Conservation (phyloP, 2,888 invertebrate species). For the Sthenelais limicola region DNA sequence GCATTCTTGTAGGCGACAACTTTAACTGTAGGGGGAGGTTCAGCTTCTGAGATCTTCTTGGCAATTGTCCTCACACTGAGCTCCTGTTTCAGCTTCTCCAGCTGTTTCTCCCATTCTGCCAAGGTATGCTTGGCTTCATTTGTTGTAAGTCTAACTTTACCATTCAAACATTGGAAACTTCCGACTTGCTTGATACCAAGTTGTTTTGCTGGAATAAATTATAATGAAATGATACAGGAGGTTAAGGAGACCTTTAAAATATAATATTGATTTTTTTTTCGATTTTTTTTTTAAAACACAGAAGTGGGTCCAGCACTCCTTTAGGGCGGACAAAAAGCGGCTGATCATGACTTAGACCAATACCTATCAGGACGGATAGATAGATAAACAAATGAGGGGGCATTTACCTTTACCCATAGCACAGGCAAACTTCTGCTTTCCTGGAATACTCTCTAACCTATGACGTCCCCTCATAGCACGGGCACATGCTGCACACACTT, state of each 20-base stretch:
- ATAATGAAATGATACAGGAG: not conserved
- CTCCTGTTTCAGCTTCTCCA: constrained; percentile 62
- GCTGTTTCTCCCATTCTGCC: constrained; percentile 63
- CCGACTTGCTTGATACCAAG: constrained; percentile 65
- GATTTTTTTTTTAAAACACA: not conserved
- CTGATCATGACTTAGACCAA: too few species aligned
- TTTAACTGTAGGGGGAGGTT: constrained; percentile 66
- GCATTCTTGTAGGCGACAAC: constrained; percentile 71
- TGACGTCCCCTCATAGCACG: constrained; percentile 69
- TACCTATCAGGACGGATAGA: too few species aligned
- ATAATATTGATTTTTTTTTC: not conserved
- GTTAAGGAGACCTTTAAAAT: too few species aligned
- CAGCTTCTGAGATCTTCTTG: constrained; percentile 67
- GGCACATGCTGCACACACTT: constrained; percentile 71
- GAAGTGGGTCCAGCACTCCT: not conserved
- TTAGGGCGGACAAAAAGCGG: too few species aligned
- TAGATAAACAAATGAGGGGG: too few species aligned
- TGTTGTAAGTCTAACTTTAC: constrained; percentile 71
- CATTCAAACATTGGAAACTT: constrained; percentile 70
- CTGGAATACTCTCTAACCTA: constrained; percentile 62
- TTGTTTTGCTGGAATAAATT: constrained; percentile 52
- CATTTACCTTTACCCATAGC: constrained; percentile 71
- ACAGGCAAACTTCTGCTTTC: constrained; percentile 66
- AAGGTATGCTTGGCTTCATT: constrained; percentile 69
- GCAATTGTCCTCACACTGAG: constrained; percentile 63